These are phyloP conservation scores for Anoplophora glabripennis DNA, from an alignment of 1,140 invertebrate species.

Conservation along the genomic window DNA sequence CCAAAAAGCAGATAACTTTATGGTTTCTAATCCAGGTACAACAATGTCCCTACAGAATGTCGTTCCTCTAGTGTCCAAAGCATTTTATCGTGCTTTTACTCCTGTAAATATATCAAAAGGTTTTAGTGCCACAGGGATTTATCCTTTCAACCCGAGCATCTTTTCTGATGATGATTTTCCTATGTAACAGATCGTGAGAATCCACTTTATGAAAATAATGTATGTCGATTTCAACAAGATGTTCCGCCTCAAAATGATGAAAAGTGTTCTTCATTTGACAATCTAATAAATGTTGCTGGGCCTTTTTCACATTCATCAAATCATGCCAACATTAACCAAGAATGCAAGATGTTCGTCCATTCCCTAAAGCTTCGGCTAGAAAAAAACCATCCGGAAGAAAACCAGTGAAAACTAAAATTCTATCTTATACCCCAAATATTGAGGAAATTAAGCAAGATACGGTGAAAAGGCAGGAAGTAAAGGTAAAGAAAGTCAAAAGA, in stretches of 20 bases:
- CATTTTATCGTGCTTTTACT: conserved; percentile 29
- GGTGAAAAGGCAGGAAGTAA: not conserved
- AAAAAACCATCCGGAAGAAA: not conserved
- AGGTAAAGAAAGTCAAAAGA: no score
- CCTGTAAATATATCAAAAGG: conserved; percentile 43
- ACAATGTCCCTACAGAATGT: conserved; percentile 36
- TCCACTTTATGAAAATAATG: not conserved
- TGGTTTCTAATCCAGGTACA: conserved; percentile 26
- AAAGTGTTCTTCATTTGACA: not conserved
- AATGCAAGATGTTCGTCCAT: not conserved
- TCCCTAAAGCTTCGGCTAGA: not conserved
- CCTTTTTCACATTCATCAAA: not conserved
- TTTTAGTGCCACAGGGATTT: conserved; percentile 46
- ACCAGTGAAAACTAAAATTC: conserved; percentile 4
- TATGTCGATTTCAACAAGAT: not conserved
- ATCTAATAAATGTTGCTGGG: not conserved
- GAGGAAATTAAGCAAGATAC: not conserved
- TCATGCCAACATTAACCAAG: not conserved
- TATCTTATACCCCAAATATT: not conserved
- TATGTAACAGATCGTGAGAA: conserved; percentile 10
- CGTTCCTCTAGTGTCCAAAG: conserved; percentile 39
- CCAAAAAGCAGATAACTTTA: conserved; percentile 17
- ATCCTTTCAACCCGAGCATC: conserved; percentile 42
- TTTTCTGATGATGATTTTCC: conserved; percentile 46
- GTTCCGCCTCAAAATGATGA: not conserved